Evolutionary conservation across 1,140 invertebrate genomes (phyloP).

Genomic region (Sogatella furcifera): DNA sequence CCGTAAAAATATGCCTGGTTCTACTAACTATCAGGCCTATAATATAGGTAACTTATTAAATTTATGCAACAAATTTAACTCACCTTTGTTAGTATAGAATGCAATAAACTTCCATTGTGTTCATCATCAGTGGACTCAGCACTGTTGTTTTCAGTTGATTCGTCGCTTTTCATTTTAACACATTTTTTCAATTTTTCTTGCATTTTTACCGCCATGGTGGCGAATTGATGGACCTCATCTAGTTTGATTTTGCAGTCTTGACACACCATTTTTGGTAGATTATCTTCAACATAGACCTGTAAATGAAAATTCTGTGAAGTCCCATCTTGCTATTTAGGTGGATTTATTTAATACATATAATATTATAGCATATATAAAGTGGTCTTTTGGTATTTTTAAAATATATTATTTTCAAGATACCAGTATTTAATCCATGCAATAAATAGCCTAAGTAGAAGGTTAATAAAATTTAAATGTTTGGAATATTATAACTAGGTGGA

Average conservation of each 20-base stretch:
- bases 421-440: too few species aligned
- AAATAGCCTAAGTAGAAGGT: too few species aligned
- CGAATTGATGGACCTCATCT: constrained; percentile 42
- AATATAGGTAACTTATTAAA: too few species aligned
- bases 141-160: constrained; percentile 1
- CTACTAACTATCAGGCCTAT: too few species aligned
- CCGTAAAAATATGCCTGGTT: too few species aligned
- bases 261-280: constrained; percentile 44
- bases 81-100: constrained; percentile 43
- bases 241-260: constrained; percentile 39
- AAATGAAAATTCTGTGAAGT: neutral
- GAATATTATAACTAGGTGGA: too few species aligned
- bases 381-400: too few species aligned
- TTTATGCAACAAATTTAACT: constrained; percentile 11
- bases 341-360: too few species aligned
- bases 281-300: constrained; percentile 40
- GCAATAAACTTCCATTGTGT: constrained; percentile 34
- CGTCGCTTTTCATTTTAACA: neutral
- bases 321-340: too few species aligned
- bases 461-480: too few species aligned
- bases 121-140: constrained; percentile 27
- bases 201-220: constrained; percentile 41
- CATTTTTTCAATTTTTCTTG: constrained; percentile 38
- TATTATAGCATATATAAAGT: too few species aligned
- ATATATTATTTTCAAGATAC: too few species aligned